Percentiles rank a stretch among this genome's conserved stretches.
These are phyloP conservation scores for Danionella cerebrum DNA, from an alignment of 2,113 vertebrate genomes.

Conservation along the genomic window DNA sequence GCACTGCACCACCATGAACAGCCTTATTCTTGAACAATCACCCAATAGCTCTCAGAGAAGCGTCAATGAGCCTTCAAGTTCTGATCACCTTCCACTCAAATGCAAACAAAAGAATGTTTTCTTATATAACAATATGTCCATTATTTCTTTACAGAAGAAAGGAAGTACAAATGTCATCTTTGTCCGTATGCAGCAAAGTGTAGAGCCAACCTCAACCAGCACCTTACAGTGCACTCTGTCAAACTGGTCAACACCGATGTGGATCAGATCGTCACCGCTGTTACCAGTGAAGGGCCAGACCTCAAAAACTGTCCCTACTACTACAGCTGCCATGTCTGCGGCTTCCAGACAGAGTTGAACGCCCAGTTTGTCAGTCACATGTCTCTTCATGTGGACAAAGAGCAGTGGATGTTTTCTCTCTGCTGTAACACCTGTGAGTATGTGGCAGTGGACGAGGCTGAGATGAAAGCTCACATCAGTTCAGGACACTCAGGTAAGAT, in stretches of 20 bases:
- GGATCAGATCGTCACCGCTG: slow-evolving; percentile 89
- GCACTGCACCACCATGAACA: neutral
- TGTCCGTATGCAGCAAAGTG: slow-evolving; percentile 99
- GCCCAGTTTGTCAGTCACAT: slow-evolving; percentile 99
- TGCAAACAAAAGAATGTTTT: neutral
- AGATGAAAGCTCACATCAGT: slow-evolving; percentile 89
- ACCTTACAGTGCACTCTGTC: slow-evolving; percentile 96
- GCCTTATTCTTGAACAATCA: neutral
- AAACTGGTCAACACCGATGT: slow-evolving; percentile 94
- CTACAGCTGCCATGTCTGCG: slow-evolving; percentile 98
- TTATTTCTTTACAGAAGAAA: slow-evolving; percentile 77
- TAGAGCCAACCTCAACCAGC: slow-evolving; percentile 97
- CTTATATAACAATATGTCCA: neutral
- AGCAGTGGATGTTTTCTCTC: slow-evolving; percentile 99
- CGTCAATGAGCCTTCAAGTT: neutral
- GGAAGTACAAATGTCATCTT: slow-evolving; percentile 98
- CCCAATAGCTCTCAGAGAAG: neutral
- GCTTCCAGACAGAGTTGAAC: slow-evolving; percentile 96
- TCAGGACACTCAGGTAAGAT: slow-evolving; percentile 56
- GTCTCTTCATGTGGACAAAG: slow-evolving; percentile 97
- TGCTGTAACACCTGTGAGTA: slow-evolving; percentile 92
- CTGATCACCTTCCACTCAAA: neutral
- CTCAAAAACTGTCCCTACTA: slow-evolving; percentile 91
- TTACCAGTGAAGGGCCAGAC: slow-evolving; percentile 77
- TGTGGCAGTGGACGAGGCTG: slow-evolving; percentile 90